phyloP scores from a whole-genome alignment of 2,888 invertebrate species.

The Strigamia maritima region DNA sequence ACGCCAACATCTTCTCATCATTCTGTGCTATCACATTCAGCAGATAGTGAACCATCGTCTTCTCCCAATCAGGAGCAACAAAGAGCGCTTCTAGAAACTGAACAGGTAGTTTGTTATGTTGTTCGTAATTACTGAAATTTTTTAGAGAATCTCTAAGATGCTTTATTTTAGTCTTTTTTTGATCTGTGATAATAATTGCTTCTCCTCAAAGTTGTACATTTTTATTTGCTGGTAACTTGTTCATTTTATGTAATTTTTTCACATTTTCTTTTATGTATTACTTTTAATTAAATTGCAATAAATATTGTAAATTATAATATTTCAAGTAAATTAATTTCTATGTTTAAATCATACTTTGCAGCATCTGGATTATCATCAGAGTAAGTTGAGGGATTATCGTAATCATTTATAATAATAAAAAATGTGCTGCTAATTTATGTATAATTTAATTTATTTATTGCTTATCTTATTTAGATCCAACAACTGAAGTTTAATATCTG shows the following conservation, averaged over 20 bases:
- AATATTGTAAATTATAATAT: not conserved
- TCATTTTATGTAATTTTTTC: not conserved
- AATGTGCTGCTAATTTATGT: not conserved
- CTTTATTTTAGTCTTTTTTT: slow-evolving; percentile 12
- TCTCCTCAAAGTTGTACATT: not conserved
- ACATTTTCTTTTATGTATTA: slow-evolving; percentile 1
- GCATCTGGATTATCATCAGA: slow-evolving; percentile 27
- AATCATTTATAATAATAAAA: not conserved
- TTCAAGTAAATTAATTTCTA: not conserved
- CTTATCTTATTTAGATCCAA: not conserved
- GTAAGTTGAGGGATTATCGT: not conserved
- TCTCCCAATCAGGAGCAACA: slow-evolving; percentile 39
- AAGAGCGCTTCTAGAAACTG: slow-evolving; percentile 35
- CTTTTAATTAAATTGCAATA: slow-evolving; percentile 25
- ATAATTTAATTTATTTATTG: not conserved
- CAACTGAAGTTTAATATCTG: slow-evolving; percentile 9
- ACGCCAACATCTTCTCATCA: slow-evolving; percentile 42
- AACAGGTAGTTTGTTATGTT: slow-evolving; percentile 39
- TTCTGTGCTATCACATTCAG: slow-evolving; percentile 35
- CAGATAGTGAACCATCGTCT: slow-evolving; percentile 35
- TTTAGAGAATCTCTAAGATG: not conserved
- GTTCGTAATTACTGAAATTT: slow-evolving; percentile 26
- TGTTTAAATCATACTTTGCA: slow-evolving; percentile 19
- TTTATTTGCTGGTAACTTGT: not conserved
- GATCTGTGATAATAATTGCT: slow-evolving; percentile 13